A percentile compares a stretch with the other conserved stretches of the same genome.
These are phyloP conservation scores for Hypena proboscidalis DNA, from an alignment of 2,888 invertebrate species.

Conservation along the genomic window DNA sequence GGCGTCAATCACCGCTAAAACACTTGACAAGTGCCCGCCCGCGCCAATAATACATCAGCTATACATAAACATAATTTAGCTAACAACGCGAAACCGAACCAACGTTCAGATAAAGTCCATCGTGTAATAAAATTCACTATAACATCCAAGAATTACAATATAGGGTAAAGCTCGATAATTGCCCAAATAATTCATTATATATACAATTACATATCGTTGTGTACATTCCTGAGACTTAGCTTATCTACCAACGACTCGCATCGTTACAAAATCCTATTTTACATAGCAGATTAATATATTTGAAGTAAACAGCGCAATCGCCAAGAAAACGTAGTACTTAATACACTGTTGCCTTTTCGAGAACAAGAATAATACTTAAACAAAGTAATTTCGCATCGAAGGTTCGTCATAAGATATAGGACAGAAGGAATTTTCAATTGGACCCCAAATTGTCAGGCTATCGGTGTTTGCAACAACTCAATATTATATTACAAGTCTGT, in stretches of 20 bases:
- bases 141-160: conserved; percentile 33
- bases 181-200: conserved; percentile 38
- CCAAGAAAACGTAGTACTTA: conserved; percentile 7
- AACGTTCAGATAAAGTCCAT: background rate
- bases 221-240: background rate
- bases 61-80: conserved; percentile 12
- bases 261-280: background rate
- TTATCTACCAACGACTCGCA: no score
- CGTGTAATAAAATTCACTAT: conserved; percentile 23
- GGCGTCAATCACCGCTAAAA: no score
- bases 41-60: background rate
- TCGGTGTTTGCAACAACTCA: conserved; percentile 2
- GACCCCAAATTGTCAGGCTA: conserved; percentile 29
- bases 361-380: background rate
- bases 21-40: no score
- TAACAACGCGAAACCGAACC: conserved; percentile 5
- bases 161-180: conserved; percentile 45
- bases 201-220: conserved; percentile 31
- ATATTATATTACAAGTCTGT: background rate
- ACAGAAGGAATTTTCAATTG: conserved; percentile 36
- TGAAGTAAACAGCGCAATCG: conserved; percentile 8
- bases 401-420: conserved; percentile 16
- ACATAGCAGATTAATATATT: conserved; percentile 17
- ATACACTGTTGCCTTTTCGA: conserved; percentile 14
- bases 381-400: conserved; percentile 3